Evolutionary conservation across 2,888 invertebrate species (phyloP).

Genomic region (Andrena camellia): DNA sequence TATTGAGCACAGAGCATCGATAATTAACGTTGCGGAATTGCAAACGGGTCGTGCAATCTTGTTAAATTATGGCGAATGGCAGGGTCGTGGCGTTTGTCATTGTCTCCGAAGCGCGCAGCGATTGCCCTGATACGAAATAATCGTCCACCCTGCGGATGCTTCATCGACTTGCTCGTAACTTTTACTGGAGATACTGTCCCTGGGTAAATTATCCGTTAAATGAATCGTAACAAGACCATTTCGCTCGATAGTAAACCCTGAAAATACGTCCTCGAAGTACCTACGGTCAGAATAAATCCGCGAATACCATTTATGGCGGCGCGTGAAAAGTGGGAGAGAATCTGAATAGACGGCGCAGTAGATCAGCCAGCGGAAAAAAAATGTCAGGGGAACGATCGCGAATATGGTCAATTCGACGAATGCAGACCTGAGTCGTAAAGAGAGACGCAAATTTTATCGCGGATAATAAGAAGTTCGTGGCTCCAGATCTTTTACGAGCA

Average conservation of each 20-base stretch:
- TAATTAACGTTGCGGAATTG: slow-evolving; percentile 22
- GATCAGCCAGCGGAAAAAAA: slow-evolving; percentile 5
- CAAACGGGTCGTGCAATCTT: slow-evolving; percentile 19
- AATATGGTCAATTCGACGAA: not conserved
- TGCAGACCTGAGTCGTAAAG: not conserved
- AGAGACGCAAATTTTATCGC: slow-evolving; percentile 18
- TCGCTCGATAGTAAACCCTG: no score
- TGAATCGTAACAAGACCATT: not conserved
- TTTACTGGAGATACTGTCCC: not conserved
- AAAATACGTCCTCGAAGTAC: not conserved
- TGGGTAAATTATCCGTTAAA: not conserved
- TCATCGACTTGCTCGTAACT: not conserved
- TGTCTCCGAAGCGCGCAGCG: not conserved
- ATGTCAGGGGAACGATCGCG: not conserved
- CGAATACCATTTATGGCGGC: not conserved
- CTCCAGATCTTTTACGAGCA: slow-evolving; percentile 7
- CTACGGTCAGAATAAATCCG: not conserved
- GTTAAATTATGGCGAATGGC: slow-evolving; percentile 33
- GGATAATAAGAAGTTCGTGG: slow-evolving; percentile 14
- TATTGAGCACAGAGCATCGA: not conserved
- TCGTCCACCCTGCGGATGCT: not conserved
- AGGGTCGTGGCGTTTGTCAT: slow-evolving; percentile 11
- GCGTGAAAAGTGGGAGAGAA: not conserved
- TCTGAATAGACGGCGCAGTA: not conserved
- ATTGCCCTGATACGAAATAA: slow-evolving; percentile 21